phyloP scores from a whole-genome alignment of 2,797 vertebrate genomes.

The Hoplostethus atlanticus region DNA sequence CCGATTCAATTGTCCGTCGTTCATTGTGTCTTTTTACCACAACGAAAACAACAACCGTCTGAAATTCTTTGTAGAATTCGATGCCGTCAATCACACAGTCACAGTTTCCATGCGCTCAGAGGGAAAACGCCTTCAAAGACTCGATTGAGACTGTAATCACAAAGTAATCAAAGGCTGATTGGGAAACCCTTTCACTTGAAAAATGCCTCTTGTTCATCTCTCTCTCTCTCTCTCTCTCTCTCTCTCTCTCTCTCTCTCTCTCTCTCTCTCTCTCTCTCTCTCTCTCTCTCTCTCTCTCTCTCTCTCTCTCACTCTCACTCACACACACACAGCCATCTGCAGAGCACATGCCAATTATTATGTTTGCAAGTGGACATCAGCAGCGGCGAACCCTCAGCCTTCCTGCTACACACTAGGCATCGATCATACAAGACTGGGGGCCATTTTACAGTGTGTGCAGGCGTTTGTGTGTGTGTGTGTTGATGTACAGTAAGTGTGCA shows the following conservation, averaged over 20 bases:
- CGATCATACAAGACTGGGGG: not conserved
- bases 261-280: not conserved
- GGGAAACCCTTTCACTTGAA: too few relatives aligned
- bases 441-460: not conserved
- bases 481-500: too few relatives aligned
- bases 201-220: not conserved
- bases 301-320: not conserved
- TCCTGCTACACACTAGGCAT: constrained; percentile 2
- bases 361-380: constrained; percentile 6
- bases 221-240: not conserved
- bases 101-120: too few relatives aligned
- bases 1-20: too few relatives aligned
- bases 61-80: too few relatives aligned
- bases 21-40: too few relatives aligned
- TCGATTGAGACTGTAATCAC: too few relatives aligned
- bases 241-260: not conserved
- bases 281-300: not conserved
- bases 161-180: too few relatives aligned
- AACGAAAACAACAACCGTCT: too few relatives aligned
- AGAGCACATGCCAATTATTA: constrained; percentile 11
- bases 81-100: too few relatives aligned
- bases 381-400: not conserved
- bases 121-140: too few relatives aligned
- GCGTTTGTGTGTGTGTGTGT: too few relatives aligned
- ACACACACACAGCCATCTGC: not conserved